Conservation (phyloP, 2,113 vertebrate species). For the Gymnobelideus leadbeateri region DNA sequence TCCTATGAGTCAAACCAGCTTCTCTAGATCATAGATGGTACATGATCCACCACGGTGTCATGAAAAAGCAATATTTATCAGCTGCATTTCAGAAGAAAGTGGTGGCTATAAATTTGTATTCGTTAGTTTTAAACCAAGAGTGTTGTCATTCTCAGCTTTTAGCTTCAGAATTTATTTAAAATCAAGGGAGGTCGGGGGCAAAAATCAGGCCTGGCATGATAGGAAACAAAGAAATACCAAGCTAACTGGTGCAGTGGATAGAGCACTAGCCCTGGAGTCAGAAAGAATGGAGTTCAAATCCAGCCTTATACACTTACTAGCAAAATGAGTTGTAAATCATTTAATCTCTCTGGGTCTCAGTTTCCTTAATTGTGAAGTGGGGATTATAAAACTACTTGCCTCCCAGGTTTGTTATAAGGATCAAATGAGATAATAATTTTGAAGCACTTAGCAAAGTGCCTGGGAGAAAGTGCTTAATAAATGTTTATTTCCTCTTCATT, state of each 20-base stretch:
- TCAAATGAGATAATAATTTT: background rate
- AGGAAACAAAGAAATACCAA: background rate
- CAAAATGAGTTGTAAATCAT: background rate
- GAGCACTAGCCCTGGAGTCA: background rate
- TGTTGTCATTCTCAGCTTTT: background rate
- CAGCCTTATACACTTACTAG: background rate
- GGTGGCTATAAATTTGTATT: background rate
- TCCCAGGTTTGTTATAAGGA: background rate
- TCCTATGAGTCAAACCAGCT: background rate
- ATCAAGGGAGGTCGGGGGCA: background rate
- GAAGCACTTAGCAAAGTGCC: background rate
- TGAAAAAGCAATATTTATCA: constrained; percentile 17
- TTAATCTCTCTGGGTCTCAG: background rate
- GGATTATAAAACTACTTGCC: background rate
- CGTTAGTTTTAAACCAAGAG: background rate
- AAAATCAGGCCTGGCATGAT: background rate
- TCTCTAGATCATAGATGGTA: background rate
- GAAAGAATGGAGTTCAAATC: background rate
- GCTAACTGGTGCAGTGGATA: background rate
- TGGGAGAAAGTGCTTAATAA: background rate
- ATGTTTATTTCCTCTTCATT: background rate
- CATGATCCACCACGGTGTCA: no score
- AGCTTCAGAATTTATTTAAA: constrained; percentile 22
- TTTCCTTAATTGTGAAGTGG: background rate
- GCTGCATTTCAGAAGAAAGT: background rate